These are phyloP conservation scores for Boleophthalmus pectinirostris DNA, from an alignment of 2,113 vertebrate genomes.

Conservation along the genomic window DNA sequence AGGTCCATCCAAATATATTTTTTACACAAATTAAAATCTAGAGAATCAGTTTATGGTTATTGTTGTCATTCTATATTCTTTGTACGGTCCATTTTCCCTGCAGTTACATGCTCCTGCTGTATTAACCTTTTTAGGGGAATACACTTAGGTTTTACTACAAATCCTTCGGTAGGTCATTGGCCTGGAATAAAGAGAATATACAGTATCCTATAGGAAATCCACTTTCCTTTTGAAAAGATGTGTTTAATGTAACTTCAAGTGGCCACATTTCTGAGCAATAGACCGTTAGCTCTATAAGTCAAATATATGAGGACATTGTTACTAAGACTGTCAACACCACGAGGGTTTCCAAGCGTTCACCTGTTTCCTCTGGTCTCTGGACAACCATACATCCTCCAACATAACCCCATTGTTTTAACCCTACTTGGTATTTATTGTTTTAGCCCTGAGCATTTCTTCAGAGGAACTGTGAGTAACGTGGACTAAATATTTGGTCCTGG, in stretches of 20 bases:
- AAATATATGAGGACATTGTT: conserved; percentile 1
- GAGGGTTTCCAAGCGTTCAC: background rate
- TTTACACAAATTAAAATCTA: too few species aligned
- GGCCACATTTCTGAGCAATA: background rate
- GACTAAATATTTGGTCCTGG: conserved; percentile 42
- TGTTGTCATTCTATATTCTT: too few species aligned
- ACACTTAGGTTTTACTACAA: background rate
- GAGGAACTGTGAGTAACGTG: background rate
- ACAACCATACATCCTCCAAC: background rate
- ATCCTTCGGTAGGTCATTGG: background rate
- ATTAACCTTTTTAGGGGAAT: too few species aligned
- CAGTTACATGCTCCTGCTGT: too few species aligned
- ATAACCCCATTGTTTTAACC: background rate
- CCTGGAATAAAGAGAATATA: background rate
- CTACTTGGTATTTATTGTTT: background rate
- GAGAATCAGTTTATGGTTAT: too few species aligned
- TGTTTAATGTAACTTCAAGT: background rate
- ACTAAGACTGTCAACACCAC: background rate
- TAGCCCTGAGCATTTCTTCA: background rate
- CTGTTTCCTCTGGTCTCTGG: background rate
- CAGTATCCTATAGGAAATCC: background rate
- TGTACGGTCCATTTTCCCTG: too few species aligned
- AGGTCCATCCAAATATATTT: too few species aligned
- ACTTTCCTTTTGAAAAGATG: background rate
- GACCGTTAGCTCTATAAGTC: background rate